phyloP scores from a whole-genome alignment of 2,888 invertebrate species.

The Cheilosia scutellata region DNA sequence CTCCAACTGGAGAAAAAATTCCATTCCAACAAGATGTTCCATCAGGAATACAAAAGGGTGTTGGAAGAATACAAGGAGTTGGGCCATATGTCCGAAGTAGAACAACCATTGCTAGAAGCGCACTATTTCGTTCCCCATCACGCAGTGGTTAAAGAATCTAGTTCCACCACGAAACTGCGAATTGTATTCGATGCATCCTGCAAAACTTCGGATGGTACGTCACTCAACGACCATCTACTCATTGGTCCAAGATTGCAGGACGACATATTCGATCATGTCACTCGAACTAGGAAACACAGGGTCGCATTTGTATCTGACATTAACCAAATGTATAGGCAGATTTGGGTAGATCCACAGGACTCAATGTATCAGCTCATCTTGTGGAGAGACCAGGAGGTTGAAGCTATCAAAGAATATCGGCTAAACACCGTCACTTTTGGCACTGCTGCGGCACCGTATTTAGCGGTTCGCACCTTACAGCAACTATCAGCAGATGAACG shows the following conservation, averaged over 20 bases:
- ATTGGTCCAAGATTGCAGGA: slow-evolving; percentile 59
- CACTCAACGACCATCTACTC: slow-evolving; percentile 60
- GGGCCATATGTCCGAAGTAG: slow-evolving; percentile 20
- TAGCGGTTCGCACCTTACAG: slow-evolving; percentile 1
- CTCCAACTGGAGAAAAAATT: slow-evolving; percentile 35
- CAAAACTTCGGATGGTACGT: slow-evolving; percentile 47
- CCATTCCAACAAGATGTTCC: slow-evolving; percentile 19
- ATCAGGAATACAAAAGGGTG: slow-evolving; percentile 24
- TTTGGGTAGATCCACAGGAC: slow-evolving; percentile 30
- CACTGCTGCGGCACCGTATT: slow-evolving; percentile 16
- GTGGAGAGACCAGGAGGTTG: slow-evolving; percentile 21
- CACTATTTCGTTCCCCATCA: slow-evolving; percentile 13
- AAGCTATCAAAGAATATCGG: not conserved
- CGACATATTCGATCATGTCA: slow-evolving; percentile 43
- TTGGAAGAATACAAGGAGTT: slow-evolving; percentile 39
- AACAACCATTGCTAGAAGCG: not conserved
- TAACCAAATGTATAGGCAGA: slow-evolving; percentile 54
- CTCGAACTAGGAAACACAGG: slow-evolving; percentile 29
- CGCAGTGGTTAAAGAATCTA: slow-evolving; percentile 51
- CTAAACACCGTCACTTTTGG: slow-evolving; percentile 23
- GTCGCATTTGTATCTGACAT: slow-evolving; percentile 50
- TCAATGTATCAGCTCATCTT: slow-evolving; percentile 46
- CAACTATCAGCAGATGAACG: slow-evolving; percentile 13
- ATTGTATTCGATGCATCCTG: slow-evolving; percentile 25
- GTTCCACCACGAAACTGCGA: slow-evolving; percentile 29